phyloP scores from a whole-genome alignment of 2,113 vertebrate genomes.

The Puffinus mauretanicus region DNA sequence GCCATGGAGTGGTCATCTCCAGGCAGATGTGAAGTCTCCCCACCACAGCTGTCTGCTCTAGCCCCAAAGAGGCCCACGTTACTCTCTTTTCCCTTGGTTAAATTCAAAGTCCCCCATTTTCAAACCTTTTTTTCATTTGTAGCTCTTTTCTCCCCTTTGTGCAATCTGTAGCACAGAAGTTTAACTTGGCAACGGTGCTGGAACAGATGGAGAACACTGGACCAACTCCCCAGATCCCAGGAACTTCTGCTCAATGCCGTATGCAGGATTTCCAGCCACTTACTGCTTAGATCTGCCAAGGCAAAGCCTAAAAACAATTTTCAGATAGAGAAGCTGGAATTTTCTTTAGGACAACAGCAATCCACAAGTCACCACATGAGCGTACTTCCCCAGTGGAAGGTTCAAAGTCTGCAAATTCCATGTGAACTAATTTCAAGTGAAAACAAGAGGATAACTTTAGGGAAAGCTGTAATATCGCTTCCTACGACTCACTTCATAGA shows the following conservation, averaged over 20 bases:
- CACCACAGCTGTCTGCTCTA: neutral
- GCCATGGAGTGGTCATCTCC: neutral
- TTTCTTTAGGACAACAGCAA: neutral
- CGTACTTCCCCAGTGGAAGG: neutral
- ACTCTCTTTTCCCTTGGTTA: neutral
- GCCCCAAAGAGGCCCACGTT: neutral
- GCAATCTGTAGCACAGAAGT: conserved; percentile 21
- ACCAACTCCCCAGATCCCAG: conserved; percentile 32
- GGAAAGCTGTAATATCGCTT: neutral
- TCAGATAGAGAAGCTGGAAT: neutral
- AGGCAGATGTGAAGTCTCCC: neutral
- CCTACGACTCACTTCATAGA: neutral
- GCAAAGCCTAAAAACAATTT: neutral
- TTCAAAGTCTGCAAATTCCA: neutral
- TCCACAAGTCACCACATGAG: neutral
- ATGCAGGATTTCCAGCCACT: conserved; percentile 38
- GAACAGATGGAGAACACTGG: conserved; percentile 52
- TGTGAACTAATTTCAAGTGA: neutral
- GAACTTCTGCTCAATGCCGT: conserved; percentile 1
- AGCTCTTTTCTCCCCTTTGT: neutral
- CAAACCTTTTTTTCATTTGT: neutral
- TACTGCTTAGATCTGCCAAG: neutral
- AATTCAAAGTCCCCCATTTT: neutral
- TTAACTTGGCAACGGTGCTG: neutral
- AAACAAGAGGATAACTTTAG: neutral